Evolutionary conservation across 2,888 invertebrate species (phyloP), one percentile per base, ranked within the genome.

Genomic region (Netelia inedita): DNA sequence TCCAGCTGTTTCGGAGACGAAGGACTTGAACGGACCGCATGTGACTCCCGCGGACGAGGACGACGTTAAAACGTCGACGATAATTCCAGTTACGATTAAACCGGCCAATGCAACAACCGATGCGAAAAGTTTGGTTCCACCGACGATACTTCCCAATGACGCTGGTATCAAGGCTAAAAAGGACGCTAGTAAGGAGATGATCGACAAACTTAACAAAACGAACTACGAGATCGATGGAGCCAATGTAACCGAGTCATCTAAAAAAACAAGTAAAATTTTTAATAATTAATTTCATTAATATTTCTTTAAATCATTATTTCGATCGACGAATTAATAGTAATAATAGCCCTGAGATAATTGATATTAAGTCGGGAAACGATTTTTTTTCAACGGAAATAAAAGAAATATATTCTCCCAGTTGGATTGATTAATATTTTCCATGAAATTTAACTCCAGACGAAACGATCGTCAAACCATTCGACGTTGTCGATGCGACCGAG

Each of bases 1-100:
- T 8, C n/a, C 53, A 5, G 50, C 19, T 21, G 21, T 19, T 2
- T 74, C 82, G 3, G 88, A 87, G 65, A 71, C 69, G 5, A 81
- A 83, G 53, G 86, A 88, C 63, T 82, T 88, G 85, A 71, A 43
- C 10, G 68, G 79, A 55, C 61, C 88, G 3, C 21, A 43, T 21
- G 87, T 80, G 16, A 72, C 59, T 63, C 86, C 85, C 11, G 43
- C 74, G 43, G 86, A 83, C 57, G 76, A 87, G 61, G 50, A 50
- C 46, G 41, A 16, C 19, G 61, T 21, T 1, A 61, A 41, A 73
- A 5, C n/a, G 11, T 5, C 11, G 46, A 16, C 19, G 21, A 65
- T 23, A 8, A 14, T 46, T 14, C 46, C 16, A 8, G 21, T 21
- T 10, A 19, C 68, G 5, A 53, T 19, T 1, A 35, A 72, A 9